Conservation (phyloP, 2,113 vertebrate species). For the Fulica atra region DNA sequence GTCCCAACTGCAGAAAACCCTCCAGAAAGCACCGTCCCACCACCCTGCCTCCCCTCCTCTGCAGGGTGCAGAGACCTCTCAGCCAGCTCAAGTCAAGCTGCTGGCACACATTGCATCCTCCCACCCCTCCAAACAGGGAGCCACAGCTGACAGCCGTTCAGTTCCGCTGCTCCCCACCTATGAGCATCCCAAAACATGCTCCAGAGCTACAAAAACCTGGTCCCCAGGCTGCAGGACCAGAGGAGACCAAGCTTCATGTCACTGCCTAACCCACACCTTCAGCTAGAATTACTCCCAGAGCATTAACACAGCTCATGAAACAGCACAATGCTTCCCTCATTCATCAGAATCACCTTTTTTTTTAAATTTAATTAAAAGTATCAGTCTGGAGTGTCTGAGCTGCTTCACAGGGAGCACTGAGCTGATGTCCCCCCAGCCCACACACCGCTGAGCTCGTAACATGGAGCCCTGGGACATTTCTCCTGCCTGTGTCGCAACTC, state of each 20-base stretch:
- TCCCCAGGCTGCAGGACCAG: not conserved
- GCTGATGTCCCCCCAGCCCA: not conserved
- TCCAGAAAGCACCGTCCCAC: not conserved
- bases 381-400: not conserved
- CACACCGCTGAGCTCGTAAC: not conserved
- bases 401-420: accelerated
- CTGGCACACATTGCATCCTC: not conserved
- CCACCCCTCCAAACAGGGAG: not conserved
- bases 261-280: not conserved
- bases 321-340: not conserved
- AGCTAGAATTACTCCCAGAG: not conserved
- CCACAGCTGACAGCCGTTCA: not conserved
- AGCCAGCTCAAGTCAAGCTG: not conserved
- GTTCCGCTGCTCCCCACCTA: not conserved
- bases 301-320: not conserved
- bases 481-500: not conserved
- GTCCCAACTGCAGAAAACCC: not conserved
- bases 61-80: not conserved
- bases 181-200: accelerated
- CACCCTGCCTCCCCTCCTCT: not conserved
- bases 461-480: not conserved
- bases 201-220: not conserved
- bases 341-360: not conserved
- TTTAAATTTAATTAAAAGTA: not conserved
- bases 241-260: not conserved